Conservation (phyloP, 2,113 vertebrate species). For the Dicerorhinus sumatrensis region DNA sequence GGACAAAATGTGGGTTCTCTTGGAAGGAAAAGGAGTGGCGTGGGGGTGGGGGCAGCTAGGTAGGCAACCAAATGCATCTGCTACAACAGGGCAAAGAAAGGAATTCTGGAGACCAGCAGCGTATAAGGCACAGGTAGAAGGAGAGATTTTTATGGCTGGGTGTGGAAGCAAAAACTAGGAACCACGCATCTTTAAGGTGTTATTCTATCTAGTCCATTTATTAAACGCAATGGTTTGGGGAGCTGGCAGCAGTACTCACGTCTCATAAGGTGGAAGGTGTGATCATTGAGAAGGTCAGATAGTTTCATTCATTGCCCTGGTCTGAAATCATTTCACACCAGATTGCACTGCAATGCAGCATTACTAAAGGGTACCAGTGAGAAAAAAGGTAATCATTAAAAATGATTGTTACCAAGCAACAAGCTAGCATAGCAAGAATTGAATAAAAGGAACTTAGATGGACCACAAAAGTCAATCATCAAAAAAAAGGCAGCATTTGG, state of each 20-base stretch:
- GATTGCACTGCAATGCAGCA: conserved; percentile 26
- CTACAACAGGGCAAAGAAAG: not conserved
- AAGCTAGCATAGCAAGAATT: conserved; percentile 36
- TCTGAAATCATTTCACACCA: not conserved
- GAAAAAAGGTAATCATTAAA: conserved; percentile 71
- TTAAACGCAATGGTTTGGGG: not conserved
- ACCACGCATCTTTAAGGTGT: not conserved
- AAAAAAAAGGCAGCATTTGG: not conserved
- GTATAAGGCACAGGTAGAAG: fast-evolving
- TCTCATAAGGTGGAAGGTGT: not conserved
- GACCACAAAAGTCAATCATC: conserved; percentile 47
- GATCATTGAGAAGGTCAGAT: not conserved
- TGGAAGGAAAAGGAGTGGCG: not conserved
- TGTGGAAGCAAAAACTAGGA: not conserved
- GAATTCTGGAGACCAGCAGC: fast-evolving
- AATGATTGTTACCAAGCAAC: conserved; percentile 76
- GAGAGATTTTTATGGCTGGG: not conserved
- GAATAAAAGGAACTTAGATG: conserved; percentile 68
- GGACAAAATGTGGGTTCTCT: not conserved
- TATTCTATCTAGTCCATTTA: not conserved
- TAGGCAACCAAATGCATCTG: not conserved
- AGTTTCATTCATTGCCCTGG: not conserved
- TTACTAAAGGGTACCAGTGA: conserved; percentile 23
- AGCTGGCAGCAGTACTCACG: not conserved
- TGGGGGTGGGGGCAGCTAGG: not conserved